Base-by-base conservation (phyloP, 2,888 invertebrate genomes). In the Drosophila lacicola region DNA sequence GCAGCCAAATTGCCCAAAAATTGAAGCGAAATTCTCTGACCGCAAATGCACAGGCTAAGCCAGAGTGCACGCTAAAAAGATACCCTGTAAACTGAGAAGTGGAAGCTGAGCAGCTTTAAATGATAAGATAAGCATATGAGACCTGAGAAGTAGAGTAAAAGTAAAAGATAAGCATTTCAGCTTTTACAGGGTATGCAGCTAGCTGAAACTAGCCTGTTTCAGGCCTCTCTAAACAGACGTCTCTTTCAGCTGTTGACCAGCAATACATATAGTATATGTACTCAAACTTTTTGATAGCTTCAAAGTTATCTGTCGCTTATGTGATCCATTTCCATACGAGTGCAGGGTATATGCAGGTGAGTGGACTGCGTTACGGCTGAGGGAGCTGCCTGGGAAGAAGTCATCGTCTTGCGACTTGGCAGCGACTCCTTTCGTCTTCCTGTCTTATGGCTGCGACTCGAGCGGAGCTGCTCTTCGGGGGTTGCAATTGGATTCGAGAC, bases 361-460 rank as follows among this genome's bases (percentile, higher is more conserved):
- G 17, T 17, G 25, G 47, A 29, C 47, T 47, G 57, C 62, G 79
- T 88, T 80, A 82, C 86, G 90, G 78, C 80, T 82, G 77, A 88
- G 66, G 70, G 80, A 70, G 62, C 61, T 68, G 90, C 89, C 90
- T 89, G 89, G 78, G 89, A 89, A 89, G 57, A 54, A 55, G 45
- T 62, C 41, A 37, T 45, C 34, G 50, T 53, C 49, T 66, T 47
- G 44, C 13, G 37, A 21, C 58, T 64, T 50, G 56, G 49, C 49
- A 9, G 44, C 13, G 45, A 11, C 70, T 66, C 65, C 66, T 55
- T 58, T 56, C 33, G n/a, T 72, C 53, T 72, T 72, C 61, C 66
- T 71, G 66, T 61, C 55, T 58, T 42, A 41, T 29, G 29, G 29
- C 29, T 29, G 34, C 37, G 41, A 55, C 50, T 57, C 44, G 56